Base-by-base conservation (phyloP, 2,113 vertebrate genomes). In the Cottus gobio region DNA sequence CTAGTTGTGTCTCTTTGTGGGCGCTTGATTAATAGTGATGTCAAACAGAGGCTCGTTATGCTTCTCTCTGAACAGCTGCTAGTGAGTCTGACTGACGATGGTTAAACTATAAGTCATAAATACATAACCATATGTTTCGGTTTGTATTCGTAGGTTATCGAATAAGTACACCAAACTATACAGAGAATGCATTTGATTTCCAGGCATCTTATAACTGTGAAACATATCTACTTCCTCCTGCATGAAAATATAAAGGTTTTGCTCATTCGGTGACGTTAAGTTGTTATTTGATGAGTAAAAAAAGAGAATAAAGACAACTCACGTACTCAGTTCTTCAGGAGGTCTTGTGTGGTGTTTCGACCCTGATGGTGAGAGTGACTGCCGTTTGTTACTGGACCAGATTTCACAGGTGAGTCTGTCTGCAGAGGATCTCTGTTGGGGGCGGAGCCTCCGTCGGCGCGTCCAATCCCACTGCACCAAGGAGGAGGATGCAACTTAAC, bases 391-490 rank as follows among this genome's bases (percentile, higher is more conserved):
- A 37, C 80, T 77, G 65, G 84, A 85, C 57, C 71, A 72, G 77
- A 79, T 83, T 64, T 77, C 80, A 83, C 91, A 93, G 91, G 91
- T 94, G 82, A 83, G 77, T 70, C 71, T 3, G 74, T 74, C 67
- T 74, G 69, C 78, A 85, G 86, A 77, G 82, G 60, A 18, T 70
- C 74, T 77, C 26, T 64, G 68, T 15, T 8, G 34, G 73, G 73
- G 93, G 93, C 24, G 93, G 93, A 88, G 90, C 77, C 81, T 36
- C 12, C 7, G 26, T 13, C 8, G 5, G 11, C 39, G 44, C 31
- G 58, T 71, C 85, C 86, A 90, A 80, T 87, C 85, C 42, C 63
- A 77, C n/a, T 42, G 66, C 48, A 80, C 70, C 80, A 83, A 31
- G 62, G 39, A 63, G 34, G 36, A 73, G 69, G 80, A 76, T 31